Evolutionary conservation across 2,797 vertebrate genomes (phyloP).

Genomic region (Neostethus bicornis): DNA sequence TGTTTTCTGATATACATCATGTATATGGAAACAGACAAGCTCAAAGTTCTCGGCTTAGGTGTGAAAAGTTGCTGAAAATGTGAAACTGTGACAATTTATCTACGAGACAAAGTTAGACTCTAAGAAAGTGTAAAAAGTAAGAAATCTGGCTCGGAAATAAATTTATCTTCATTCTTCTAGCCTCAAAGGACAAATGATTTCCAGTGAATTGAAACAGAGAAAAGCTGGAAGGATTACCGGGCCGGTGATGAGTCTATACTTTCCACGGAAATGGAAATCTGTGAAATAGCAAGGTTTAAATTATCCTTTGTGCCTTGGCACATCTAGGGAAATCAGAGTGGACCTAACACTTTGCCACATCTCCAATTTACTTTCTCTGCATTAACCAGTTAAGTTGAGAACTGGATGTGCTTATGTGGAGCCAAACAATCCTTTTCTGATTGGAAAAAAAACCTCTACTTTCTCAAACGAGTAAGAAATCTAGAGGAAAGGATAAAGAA

Average conservation of each 20-base stretch:
- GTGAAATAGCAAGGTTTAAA: constrained; percentile 23
- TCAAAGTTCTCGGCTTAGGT: neutral
- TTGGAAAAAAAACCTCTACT: constrained; percentile 35
- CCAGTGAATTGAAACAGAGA: constrained; percentile 26
- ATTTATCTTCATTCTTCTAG: constrained; percentile 6
- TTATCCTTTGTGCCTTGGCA: constrained; percentile 34
- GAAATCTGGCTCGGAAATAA: neutral
- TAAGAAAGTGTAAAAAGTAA: neutral
- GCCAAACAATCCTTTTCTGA: constrained; percentile 37
- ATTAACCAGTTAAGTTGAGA: constrained; percentile 43
- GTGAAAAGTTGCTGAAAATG: constrained; percentile 1
- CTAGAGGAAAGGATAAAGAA: constrained; percentile 3
- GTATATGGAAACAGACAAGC: neutral
- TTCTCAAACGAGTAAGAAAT: constrained; percentile 37
- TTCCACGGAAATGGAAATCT: constrained; percentile 37
- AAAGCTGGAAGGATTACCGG: constrained; percentile 23
- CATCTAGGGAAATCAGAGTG: constrained; percentile 62
- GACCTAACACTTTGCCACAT: constrained; percentile 32
- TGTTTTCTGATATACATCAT: too few relatives aligned
- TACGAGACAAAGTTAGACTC: neutral
- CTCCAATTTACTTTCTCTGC: constrained; percentile 37
- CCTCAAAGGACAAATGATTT: constrained; percentile 26
- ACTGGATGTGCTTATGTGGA: constrained; percentile 38
- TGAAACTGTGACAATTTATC: neutral
- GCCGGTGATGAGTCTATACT: constrained; percentile 2